Conservation (phyloP, 2,797 vertebrate genomes). For the Hoplostethus atlanticus region DNA sequence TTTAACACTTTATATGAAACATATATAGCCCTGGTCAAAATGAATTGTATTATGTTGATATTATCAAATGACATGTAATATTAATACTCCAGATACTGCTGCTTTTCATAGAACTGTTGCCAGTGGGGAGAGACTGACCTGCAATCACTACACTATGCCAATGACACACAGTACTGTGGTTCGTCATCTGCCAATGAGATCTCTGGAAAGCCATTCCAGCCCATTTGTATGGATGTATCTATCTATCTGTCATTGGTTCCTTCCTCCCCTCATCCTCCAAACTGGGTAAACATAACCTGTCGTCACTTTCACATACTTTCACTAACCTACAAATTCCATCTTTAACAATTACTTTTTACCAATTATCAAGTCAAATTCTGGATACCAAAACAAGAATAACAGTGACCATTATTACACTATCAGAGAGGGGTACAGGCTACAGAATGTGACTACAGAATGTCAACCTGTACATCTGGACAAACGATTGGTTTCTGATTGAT, state of each 20-base stretch:
- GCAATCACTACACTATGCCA: slow-evolving; percentile 55
- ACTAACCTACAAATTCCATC: slow-evolving; percentile 36
- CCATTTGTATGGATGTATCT: slow-evolving; percentile 45
- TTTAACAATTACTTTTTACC: slow-evolving; percentile 14
- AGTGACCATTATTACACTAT: slow-evolving; percentile 26
- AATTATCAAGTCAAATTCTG: slow-evolving; percentile 35
- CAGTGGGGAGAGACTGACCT: slow-evolving; percentile 66
- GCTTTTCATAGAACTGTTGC: slow-evolving; percentile 75
- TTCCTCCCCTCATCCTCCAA: slow-evolving; percentile 38
- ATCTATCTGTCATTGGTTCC: slow-evolving; percentile 32
- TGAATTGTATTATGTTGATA: slow-evolving; percentile 77
- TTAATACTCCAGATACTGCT: slow-evolving; percentile 79
- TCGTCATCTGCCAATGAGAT: slow-evolving; percentile 56
- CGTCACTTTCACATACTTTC: slow-evolving; percentile 32
- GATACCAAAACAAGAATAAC: slow-evolving; percentile 54
- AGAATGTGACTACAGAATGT: slow-evolving; percentile 55
- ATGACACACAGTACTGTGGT: slow-evolving; percentile 65
- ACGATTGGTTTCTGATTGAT: slow-evolving; percentile 24
- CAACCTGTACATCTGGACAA: slow-evolving; percentile 44
- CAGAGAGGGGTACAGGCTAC: slow-evolving; percentile 41
- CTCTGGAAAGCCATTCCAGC: slow-evolving; percentile 59
- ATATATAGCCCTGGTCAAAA: slow-evolving; percentile 73
- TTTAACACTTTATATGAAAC: slow-evolving; percentile 74
- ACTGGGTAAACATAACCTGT: slow-evolving; percentile 15
- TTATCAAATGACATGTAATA: slow-evolving; percentile 76